Percentiles rank a stretch among this genome's conserved stretches.
Evolutionary conservation across 1,140 invertebrate species (phyloP).

Genomic region (Eufriesea mexicana): DNA sequence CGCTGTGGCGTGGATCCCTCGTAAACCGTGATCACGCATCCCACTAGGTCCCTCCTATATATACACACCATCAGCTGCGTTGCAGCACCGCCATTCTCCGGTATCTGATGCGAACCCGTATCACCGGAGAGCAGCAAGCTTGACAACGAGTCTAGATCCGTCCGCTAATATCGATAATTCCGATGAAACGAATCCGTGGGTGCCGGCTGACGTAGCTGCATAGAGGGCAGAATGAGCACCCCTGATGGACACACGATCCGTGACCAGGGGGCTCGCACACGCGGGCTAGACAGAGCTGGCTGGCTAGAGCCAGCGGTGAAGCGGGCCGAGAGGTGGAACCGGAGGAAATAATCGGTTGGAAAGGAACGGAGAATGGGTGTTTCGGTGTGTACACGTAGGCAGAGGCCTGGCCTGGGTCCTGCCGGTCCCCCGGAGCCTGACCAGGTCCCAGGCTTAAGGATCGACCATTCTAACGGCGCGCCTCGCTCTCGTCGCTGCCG

Average conservation of each 20-base stretch:
- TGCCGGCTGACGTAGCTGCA: background rate
- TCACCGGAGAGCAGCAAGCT: background rate
- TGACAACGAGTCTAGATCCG: background rate
- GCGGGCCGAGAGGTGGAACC: constrained; percentile 12
- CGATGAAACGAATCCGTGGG: background rate
- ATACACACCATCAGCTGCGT: background rate
- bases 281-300: constrained; percentile 21
- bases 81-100: background rate
- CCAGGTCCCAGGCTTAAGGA: constrained; percentile 15
- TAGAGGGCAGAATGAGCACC: constrained; percentile 55
- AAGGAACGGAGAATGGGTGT: constrained; percentile 47
- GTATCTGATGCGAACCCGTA: background rate
- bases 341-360: constrained; percentile 43
- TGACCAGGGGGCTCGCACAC: constrained; percentile 20
- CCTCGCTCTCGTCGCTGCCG: background rate
- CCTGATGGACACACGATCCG: constrained; percentile 60
- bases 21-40: no score
- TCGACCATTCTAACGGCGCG: constrained; percentile 21
- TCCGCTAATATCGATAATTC: background rate
- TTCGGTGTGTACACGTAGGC: constrained; percentile 19
- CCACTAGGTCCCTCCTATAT: no score
- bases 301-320: no score
- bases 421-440: constrained; percentile 12
- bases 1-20: no score
- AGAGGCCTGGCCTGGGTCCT: constrained; percentile 2